A percentile compares a stretch with the other conserved stretches of the same genome.
Conservation (phyloP, 2,113 vertebrate species). For the Planiliza haematocheilus region DNA sequence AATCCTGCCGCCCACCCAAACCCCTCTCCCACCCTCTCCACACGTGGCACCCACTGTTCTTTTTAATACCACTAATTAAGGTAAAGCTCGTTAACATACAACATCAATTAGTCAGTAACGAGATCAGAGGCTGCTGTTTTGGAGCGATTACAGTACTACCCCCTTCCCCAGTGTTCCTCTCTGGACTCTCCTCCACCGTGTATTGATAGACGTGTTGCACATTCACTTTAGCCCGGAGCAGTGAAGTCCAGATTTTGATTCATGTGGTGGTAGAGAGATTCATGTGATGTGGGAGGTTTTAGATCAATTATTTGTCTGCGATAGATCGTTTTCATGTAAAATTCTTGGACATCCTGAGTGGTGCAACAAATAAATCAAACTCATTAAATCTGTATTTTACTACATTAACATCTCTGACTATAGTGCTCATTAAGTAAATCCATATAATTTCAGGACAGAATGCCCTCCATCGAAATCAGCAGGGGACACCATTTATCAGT, state of each 20-base stretch:
- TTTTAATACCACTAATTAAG: conserved; percentile 85
- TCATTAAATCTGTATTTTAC: conserved; percentile 33
- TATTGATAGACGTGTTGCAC: conserved; percentile 68
- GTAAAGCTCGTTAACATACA: conserved; percentile 86
- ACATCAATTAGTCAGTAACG: conserved; percentile 84
- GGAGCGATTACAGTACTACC: conserved; percentile 78
- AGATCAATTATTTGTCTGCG: conserved; percentile 19
- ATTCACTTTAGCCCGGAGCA: conserved; percentile 60
- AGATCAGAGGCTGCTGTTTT: conserved; percentile 85
- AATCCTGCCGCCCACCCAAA: conserved; percentile 44
- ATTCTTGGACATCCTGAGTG: not conserved
- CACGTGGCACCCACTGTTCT: conserved; percentile 69
- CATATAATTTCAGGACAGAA: conserved; percentile 42
- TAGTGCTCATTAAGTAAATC: conserved; percentile 45
- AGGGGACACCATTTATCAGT: conserved; percentile 45
- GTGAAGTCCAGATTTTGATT: conserved; percentile 12
- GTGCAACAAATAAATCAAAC: conserved; percentile 5
- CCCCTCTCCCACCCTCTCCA: conserved; percentile 37
- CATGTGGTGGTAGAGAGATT: conserved; percentile 4
- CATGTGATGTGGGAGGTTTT: conserved; percentile 25
- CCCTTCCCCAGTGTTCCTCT: conserved; percentile 51
- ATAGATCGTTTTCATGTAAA: not conserved
- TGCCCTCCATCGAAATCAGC: conserved; percentile 45
- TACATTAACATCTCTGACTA: conserved; percentile 23
- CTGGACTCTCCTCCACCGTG: conserved; percentile 49